Percentiles rank a stretch among this genome's conserved stretches.
These are phyloP conservation scores for Dryobates pubescens DNA, from an alignment of 2,797 vertebrate genomes.

Conservation along the genomic window DNA sequence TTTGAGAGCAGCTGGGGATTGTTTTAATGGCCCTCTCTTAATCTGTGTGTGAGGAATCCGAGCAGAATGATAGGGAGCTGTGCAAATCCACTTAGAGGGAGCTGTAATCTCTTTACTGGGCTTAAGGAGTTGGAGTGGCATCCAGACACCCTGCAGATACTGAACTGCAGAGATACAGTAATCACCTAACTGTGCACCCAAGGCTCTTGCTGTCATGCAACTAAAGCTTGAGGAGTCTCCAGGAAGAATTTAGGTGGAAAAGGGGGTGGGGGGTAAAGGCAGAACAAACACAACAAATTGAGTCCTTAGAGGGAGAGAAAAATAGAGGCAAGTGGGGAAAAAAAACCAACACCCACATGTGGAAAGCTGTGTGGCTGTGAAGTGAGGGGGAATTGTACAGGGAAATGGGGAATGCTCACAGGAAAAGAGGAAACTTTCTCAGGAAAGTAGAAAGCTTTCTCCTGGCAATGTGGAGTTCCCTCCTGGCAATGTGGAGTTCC, in stretches of 20 bases:
- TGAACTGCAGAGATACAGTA: conserved; percentile 82
- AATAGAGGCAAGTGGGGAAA: neutral
- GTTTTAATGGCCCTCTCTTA: conserved; percentile 86
- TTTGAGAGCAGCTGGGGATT: conserved; percentile 76
- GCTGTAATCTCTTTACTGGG: conserved; percentile 99
- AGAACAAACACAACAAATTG: neutral
- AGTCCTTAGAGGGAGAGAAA: neutral
- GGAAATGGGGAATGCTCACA: neutral
- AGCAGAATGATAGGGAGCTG: conserved; percentile 90
- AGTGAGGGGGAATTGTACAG: conserved; percentile 27
- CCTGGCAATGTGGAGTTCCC: too few species aligned
- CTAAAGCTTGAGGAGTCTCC: conserved; percentile 37
- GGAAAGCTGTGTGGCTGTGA: neutral
- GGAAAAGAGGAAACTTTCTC: too few species aligned
- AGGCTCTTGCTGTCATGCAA: conserved; percentile 34
- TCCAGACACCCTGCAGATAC: conserved; percentile 82
- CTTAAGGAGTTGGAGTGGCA: conserved; percentile 89
- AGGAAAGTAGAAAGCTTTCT: too few species aligned
- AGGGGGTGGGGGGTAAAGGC: neutral
- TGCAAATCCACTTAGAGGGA: conserved; percentile 98
- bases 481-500: too few species aligned
- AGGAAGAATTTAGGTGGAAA: conserved; percentile 33
- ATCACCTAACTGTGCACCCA: conserved; percentile 75
- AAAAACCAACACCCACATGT: neutral
- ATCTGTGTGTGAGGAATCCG: conserved; percentile 91